A percentile compares a stretch with the other conserved stretches of the same genome.
Conservation (phyloP, 23 tunicate genomes). For the Halocynthia roretzi region DNA sequence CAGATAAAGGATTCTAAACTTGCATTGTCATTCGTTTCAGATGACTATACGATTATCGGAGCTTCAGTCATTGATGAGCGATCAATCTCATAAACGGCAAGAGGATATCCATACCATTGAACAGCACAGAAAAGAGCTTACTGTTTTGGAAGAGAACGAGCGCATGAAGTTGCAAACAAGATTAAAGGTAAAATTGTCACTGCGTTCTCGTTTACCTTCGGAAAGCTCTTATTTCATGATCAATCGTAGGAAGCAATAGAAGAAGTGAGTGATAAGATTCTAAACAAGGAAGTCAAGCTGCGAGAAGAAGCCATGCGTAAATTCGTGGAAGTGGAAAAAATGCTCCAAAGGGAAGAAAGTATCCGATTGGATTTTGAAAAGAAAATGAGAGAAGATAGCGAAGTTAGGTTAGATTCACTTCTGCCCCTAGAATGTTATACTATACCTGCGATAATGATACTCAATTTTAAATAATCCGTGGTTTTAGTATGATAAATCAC, state of each 20-base stretch:
- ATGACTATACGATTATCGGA: conserved; percentile 44
- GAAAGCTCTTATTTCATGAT: background rate
- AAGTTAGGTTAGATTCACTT: conserved; percentile 27
- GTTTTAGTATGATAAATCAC: too few species aligned
- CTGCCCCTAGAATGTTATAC: too few species aligned
- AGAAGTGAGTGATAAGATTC: conserved; percentile 74
- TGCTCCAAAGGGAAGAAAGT: conserved; percentile 63
- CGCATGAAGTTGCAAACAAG: conserved; percentile 59
- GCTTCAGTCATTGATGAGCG: conserved; percentile 50
- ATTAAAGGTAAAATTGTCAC: conserved; percentile 39
- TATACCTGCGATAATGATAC: too few species aligned
- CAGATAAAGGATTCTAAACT: too few species aligned
- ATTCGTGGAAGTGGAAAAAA: conserved; percentile 73
- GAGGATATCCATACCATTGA: conserved; percentile 71
- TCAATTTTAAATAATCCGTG: too few species aligned
- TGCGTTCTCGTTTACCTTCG: background rate
- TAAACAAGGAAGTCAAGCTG: conserved; percentile 67
- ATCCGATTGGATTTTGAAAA: conserved; percentile 59
- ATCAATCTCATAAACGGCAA: conserved; percentile 50
- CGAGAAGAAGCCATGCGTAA: conserved; percentile 80
- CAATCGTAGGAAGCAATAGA: conserved; percentile 37
- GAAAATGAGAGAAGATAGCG: conserved; percentile 63
- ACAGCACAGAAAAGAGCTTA: conserved; percentile 47
- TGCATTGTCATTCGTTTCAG: conserved; percentile 10
- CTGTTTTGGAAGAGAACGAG: conserved; percentile 56